phyloP scores from a whole-genome alignment of 2,888 invertebrate genomes.

The Eurytoma adleriae region DNA sequence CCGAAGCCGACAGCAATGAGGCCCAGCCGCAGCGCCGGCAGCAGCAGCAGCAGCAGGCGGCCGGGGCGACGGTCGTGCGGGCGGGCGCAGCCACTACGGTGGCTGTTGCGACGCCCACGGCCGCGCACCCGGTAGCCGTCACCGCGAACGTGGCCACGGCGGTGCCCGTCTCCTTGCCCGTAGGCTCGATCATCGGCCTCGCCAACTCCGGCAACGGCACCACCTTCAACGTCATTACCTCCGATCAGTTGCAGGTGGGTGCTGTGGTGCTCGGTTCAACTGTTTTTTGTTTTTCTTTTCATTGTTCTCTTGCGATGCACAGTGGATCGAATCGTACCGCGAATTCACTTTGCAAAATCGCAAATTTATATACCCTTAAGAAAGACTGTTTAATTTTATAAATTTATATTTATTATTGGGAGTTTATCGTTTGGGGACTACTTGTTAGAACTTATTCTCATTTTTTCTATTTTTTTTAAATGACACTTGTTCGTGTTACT shows the following conservation, averaged over 20 bases:
- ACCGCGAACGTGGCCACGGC: slow-evolving; percentile 74
- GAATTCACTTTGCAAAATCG: too few relatives aligned
- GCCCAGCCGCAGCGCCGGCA: background rate
- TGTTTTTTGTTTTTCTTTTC: background rate
- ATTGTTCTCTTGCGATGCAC: background rate
- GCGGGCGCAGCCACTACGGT: slow-evolving; percentile 70
- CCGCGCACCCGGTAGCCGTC: slow-evolving; percentile 72
- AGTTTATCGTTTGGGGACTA: too few relatives aligned
- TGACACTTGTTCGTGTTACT: too few relatives aligned
- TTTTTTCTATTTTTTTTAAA: too few relatives aligned
- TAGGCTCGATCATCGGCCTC: slow-evolving; percentile 85
- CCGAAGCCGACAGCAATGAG: slow-evolving; percentile 73
- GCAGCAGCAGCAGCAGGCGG: slow-evolving; percentile 35
- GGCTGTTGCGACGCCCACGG: slow-evolving; percentile 48
- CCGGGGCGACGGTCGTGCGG: slow-evolving; percentile 69
- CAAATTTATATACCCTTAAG: too few relatives aligned
- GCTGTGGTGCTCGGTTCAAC: background rate
- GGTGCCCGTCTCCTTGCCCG: slow-evolving; percentile 84
- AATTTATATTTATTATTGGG: too few relatives aligned
- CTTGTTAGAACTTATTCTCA: too few relatives aligned
- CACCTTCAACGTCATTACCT: slow-evolving; percentile 91
- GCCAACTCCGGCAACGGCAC: slow-evolving; percentile 80
- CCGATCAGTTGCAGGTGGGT: slow-evolving; percentile 84
- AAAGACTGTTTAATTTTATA: too few relatives aligned
- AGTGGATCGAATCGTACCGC: too few relatives aligned